These are phyloP conservation scores for Antheraea pernyi DNA, from an alignment of 1,140 invertebrate species.

Conservation along the genomic window DNA sequence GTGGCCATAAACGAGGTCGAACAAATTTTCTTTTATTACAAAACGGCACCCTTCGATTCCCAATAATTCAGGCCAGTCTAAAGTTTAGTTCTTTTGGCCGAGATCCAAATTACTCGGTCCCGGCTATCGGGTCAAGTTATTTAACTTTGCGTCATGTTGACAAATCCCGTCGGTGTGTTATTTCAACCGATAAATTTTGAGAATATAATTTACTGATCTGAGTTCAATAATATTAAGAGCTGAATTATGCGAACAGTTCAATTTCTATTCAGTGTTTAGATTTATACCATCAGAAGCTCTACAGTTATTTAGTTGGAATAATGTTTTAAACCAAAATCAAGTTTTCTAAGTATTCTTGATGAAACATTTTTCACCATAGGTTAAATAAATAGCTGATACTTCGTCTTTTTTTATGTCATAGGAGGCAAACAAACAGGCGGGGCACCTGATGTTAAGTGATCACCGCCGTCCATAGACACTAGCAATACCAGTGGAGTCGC, in stretches of 20 bases:
- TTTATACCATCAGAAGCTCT: not conserved
- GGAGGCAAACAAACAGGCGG: too few relatives aligned
- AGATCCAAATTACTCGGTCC: slow-evolving; percentile 6
- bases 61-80: slow-evolving; percentile 5
- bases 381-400: too few relatives aligned
- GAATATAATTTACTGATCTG: not conserved
- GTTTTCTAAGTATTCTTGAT: too few relatives aligned
- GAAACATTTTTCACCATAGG: too few relatives aligned
- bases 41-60: slow-evolving; percentile 6
- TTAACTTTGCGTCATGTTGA: slow-evolving; percentile 4
- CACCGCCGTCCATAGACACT: too few relatives aligned
- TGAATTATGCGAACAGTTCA: not conserved
- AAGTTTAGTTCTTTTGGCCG: slow-evolving; percentile 13
- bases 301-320: not conserved
- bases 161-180: slow-evolving; percentile 3
- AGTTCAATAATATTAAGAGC: not conserved
- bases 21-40: not conserved
- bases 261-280: not conserved
- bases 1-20: not conserved
- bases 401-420: too few relatives aligned
- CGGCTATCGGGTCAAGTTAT: slow-evolving; percentile 3
- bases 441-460: too few relatives aligned
- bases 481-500: too few relatives aligned
- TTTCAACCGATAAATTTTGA: not conserved
- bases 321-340: too few relatives aligned